Evolutionary conservation across 2,113 vertebrate genomes (phyloP).

Genomic region (Cervus canadensis): DNA sequence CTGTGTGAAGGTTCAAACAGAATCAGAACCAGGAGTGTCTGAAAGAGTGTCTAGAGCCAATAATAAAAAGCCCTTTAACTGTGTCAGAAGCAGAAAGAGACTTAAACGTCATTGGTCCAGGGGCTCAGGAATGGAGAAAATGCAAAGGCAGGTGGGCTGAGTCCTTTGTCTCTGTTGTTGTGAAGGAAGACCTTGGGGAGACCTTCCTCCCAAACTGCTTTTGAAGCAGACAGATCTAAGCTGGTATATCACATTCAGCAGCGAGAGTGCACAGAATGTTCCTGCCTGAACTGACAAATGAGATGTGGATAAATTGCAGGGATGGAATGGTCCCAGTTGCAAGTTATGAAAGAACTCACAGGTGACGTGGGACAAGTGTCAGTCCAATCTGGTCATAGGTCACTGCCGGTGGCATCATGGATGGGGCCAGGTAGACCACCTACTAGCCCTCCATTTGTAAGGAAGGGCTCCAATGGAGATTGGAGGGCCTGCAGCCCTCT

Average conservation of each 20-base stretch:
- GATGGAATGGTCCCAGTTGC: not conserved
- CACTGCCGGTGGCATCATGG: not conserved
- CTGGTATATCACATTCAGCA: not conserved
- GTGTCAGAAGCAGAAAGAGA: not conserved
- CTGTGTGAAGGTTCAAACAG: not conserved
- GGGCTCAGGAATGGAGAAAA: not conserved
- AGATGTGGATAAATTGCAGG: not conserved
- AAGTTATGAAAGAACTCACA: not conserved
- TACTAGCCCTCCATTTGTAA: not conserved
- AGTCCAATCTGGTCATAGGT: not conserved
- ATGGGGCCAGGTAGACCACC: not conserved
- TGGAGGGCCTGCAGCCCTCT: not conserved
- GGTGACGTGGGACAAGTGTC: not conserved
- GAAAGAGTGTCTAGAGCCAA: not conserved
- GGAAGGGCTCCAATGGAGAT: not conserved
- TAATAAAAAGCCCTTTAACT: not conserved
- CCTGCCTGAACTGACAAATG: not conserved
- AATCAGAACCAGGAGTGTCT: not conserved
- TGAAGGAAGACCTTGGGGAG: not conserved
- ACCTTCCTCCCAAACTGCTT: constrained; percentile 1
- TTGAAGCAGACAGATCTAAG: constrained; percentile 33
- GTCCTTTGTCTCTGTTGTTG: not conserved
- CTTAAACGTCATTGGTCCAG: not conserved
- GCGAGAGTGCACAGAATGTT: not conserved
- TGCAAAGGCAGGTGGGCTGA: not conserved